Evolutionary conservation across 2,113 vertebrate genomes (phyloP).

Genomic region (Sander lucioperca): DNA sequence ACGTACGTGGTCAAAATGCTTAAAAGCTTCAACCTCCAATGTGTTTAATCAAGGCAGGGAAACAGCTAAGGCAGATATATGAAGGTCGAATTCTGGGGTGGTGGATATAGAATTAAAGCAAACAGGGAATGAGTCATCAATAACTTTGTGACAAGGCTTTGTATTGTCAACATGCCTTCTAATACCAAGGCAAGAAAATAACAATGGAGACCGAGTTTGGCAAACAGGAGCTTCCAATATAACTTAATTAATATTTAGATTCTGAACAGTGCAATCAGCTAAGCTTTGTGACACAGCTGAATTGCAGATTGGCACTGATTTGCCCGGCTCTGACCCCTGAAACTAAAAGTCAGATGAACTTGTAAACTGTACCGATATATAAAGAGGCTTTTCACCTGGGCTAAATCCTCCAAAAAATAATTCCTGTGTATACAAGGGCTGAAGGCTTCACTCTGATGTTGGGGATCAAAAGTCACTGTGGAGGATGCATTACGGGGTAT

Average conservation of each 20-base stretch:
- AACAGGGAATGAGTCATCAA: conserved; percentile 53
- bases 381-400: conserved; percentile 50
- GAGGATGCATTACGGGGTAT: neutral
- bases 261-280: neutral
- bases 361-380: conserved; percentile 8
- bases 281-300: neutral
- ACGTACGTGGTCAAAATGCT: conserved; percentile 59
- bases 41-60: conserved; percentile 55
- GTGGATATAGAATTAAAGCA: conserved; percentile 42
- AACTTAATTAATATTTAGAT: conserved; percentile 7
- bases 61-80: conserved; percentile 47
- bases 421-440: conserved; percentile 9
- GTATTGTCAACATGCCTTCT: conserved; percentile 26
- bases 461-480: conserved; percentile 28
- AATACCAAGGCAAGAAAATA: conserved; percentile 9
- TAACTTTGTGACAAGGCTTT: conserved; percentile 40
- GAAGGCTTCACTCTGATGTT: conserved; percentile 12
- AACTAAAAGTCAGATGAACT: conserved; percentile 17
- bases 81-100: conserved; percentile 50
- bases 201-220: neutral
- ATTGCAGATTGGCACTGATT: conserved; percentile 20
- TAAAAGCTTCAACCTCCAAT: conserved; percentile 46
- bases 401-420: conserved; percentile 33
- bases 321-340: conserved; percentile 4
- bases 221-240: neutral